A percentile compares a stretch with the other conserved stretches of the same genome.
Conservation (phyloP, 2,888 invertebrate species). For the Adelognathus sp. region DNA sequence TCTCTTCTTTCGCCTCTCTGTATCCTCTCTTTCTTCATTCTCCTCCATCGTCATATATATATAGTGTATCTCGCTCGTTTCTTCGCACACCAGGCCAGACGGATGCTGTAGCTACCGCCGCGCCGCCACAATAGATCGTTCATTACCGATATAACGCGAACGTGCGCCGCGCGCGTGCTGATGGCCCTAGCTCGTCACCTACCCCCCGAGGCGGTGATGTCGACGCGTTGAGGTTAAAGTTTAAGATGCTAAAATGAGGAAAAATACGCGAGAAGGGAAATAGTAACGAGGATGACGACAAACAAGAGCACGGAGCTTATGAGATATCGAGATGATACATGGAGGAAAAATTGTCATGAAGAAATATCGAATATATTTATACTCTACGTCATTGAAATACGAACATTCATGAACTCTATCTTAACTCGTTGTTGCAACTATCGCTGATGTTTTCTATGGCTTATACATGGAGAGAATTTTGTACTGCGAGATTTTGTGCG, state of each 20-base stretch:
- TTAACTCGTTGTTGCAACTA: no score
- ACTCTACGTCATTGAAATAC: no score
- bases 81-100: constrained; percentile 10
- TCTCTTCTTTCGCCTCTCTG: constrained; percentile 41
- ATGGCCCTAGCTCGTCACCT: constrained; percentile 17
- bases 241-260: constrained; percentile 16
- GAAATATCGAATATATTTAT: not conserved
- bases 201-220: constrained; percentile 29
- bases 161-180: constrained; percentile 33
- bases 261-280: not conserved
- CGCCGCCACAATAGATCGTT: constrained; percentile 78
- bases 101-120: constrained; percentile 34
- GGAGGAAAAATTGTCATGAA: not conserved
- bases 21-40: constrained; percentile 24
- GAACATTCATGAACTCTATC: no score
- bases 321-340: not conserved
- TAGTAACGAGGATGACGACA: not conserved
- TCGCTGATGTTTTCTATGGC: no score
- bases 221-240: constrained; percentile 20
- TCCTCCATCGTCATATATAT: constrained; percentile 38
- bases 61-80: constrained; percentile 32
- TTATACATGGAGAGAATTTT: no score
- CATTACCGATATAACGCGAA: constrained; percentile 76
- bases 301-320: not conserved
- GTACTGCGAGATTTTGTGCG: no score